phyloP scores from a whole-genome alignment of 1,140 invertebrate genomes.

The Laupala kohalensis region DNA sequence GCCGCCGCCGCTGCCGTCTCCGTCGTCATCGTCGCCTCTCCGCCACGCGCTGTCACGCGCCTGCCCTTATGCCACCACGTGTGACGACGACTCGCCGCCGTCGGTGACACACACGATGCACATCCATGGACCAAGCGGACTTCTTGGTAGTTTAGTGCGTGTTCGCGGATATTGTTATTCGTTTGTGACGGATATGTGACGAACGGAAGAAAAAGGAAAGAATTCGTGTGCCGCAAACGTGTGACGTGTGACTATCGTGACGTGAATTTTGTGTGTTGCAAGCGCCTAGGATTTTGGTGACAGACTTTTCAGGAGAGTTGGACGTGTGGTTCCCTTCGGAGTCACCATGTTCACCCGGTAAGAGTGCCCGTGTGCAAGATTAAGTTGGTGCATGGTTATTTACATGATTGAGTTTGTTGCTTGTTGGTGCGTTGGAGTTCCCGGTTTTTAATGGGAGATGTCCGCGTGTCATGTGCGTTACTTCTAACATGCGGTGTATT shows the following conservation, averaged over 20 bases:
- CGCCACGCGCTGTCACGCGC: background rate
- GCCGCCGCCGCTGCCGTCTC: too few species aligned
- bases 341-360: background rate
- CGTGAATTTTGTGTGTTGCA: background rate
- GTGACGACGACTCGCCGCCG: too few species aligned
- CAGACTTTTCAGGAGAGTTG: background rate
- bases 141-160: too few species aligned
- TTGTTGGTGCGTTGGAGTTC: background rate
- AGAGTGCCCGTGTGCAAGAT: background rate
- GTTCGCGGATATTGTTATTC: too few species aligned
- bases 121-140: too few species aligned
- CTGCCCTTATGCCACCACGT: too few species aligned
- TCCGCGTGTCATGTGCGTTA: too few species aligned
- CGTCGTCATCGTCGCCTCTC: background rate
- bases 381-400: too few species aligned
- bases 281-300: background rate
- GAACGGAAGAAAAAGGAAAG: background rate
- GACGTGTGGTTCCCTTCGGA: background rate
- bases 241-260: background rate
- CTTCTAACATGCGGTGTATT: too few species aligned
- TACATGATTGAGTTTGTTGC: too few species aligned
- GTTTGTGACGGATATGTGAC: background rate
- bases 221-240: background rate
- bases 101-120: too few species aligned
- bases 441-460: background rate